These are phyloP conservation scores for Xyrauchen texanus DNA, from an alignment of 2,113 vertebrate species.

Conservation along the genomic window DNA sequence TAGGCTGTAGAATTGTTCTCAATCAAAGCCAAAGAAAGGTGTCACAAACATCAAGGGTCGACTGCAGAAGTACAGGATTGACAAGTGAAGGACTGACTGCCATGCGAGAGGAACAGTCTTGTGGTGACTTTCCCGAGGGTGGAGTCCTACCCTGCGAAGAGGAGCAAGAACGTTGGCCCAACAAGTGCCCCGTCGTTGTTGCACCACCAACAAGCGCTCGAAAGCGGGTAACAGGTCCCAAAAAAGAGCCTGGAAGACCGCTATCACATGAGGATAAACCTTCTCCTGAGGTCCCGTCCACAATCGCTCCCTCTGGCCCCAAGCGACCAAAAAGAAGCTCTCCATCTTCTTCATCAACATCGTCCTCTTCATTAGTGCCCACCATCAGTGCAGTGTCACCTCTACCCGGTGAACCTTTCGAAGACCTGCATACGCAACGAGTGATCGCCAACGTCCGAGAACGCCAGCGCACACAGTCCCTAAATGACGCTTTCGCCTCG, in stretches of 20 bases:
- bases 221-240: slow-evolving; percentile 72
- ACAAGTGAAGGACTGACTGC: slow-evolving; percentile 28
- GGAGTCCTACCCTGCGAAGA: slow-evolving; percentile 76
- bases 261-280: slow-evolving; percentile 47
- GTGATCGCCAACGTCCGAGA: slow-evolving; percentile 89
- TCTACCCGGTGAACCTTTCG: slow-evolving; percentile 61
- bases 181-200: slow-evolving; percentile 73
- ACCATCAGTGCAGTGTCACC: slow-evolving; percentile 61
- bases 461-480: slow-evolving; percentile 85
- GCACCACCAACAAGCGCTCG: slow-evolving; percentile 62
- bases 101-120: slow-evolving; percentile 82
- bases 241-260: slow-evolving; percentile 47
- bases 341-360: slow-evolving; percentile 54
- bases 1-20: background rate
- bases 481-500: slow-evolving; percentile 88
- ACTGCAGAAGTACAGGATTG: slow-evolving; percentile 24
- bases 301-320: slow-evolving; percentile 48
- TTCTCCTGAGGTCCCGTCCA: slow-evolving; percentile 50
- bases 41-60: slow-evolving; percentile 14
- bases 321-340: slow-evolving; percentile 73
- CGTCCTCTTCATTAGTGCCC: slow-evolving; percentile 54
- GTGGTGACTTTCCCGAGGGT: slow-evolving; percentile 76
- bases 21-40: background rate
- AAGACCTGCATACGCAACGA: slow-evolving; percentile 82
- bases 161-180: slow-evolving; percentile 69